These are phyloP conservation scores for Drosophila serrata DNA, from an alignment of 1,140 invertebrate genomes.

Conservation along the genomic window DNA sequence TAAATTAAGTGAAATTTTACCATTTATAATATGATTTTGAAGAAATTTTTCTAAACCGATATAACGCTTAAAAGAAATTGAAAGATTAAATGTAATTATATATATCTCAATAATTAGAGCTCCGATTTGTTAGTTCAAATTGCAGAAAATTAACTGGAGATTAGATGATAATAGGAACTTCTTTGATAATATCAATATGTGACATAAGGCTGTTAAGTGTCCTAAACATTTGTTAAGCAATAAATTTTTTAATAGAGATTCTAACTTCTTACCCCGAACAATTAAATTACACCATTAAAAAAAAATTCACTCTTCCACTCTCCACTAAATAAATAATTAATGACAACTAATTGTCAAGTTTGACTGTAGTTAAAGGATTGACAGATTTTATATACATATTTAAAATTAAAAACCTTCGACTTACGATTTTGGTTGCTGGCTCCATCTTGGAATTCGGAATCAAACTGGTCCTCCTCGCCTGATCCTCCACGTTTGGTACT, in stretches of 20 bases:
- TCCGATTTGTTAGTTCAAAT: background rate
- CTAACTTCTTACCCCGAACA: background rate
- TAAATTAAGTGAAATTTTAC: too few relatives aligned
- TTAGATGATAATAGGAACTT: too few relatives aligned
- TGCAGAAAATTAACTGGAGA: background rate
- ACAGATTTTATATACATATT: background rate
- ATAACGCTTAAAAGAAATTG: background rate
- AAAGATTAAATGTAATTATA: too few relatives aligned
- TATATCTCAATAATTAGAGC: too few relatives aligned
- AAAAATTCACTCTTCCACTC: too few relatives aligned
- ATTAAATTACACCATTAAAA: background rate
- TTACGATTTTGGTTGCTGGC: constrained; percentile 59
- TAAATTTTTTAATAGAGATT: too few relatives aligned
- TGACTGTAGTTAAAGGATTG: background rate
- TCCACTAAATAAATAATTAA: background rate
- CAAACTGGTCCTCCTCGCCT: constrained; percentile 19
- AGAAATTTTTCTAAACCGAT: too few relatives aligned
- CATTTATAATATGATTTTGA: background rate
- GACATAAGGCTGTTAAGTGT: too few relatives aligned
- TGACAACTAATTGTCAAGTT: background rate
- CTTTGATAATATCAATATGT: too few relatives aligned
- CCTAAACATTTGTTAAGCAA: too few relatives aligned
- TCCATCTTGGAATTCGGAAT: constrained; percentile 59
- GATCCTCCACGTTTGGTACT: background rate
- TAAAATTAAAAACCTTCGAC: constrained; percentile 6